Conservation (phyloP, 2,888 invertebrate genomes). For the Cyaniris semiargus region DNA sequence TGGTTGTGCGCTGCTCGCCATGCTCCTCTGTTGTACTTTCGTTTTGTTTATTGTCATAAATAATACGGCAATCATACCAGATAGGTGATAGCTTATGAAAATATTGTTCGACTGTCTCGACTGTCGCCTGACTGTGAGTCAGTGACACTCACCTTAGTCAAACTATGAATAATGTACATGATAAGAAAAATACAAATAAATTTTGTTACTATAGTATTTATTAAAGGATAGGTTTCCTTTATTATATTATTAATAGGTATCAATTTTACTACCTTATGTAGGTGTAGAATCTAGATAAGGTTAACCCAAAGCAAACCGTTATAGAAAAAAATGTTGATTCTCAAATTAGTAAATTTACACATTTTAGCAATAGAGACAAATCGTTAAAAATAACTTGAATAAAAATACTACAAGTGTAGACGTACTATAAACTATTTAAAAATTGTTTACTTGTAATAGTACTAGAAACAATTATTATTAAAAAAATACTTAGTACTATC, state of each 20-base stretch:
- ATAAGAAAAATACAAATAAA: background rate
- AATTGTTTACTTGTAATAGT: too few relatives aligned
- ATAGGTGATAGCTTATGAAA: constrained; percentile 31
- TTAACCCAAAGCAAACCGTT: background rate
- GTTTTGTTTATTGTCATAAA: constrained; percentile 43
- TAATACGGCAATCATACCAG: constrained; percentile 33
- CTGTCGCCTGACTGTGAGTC: background rate
- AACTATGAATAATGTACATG: background rate
- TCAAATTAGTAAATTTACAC: too few relatives aligned
- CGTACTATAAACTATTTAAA: too few relatives aligned
- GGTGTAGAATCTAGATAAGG: background rate
- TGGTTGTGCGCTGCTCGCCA: constrained; percentile 68
- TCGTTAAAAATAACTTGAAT: too few relatives aligned
- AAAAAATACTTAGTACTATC: too few relatives aligned
- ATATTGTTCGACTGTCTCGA: constrained; percentile 19
- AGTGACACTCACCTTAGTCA: background rate
- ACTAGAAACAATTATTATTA: too few relatives aligned
- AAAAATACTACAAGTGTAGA: too few relatives aligned
- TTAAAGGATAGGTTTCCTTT: background rate
- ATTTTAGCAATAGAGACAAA: too few relatives aligned
- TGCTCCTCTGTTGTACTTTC: constrained; percentile 50
- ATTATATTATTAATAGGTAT: too few relatives aligned
- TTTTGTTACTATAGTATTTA: background rate
- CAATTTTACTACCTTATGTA: background rate
- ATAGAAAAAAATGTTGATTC: background rate